phyloP scores from a whole-genome alignment of 2,113 vertebrate genomes.

The Hydrochoerus hydrochaeris region DNA sequence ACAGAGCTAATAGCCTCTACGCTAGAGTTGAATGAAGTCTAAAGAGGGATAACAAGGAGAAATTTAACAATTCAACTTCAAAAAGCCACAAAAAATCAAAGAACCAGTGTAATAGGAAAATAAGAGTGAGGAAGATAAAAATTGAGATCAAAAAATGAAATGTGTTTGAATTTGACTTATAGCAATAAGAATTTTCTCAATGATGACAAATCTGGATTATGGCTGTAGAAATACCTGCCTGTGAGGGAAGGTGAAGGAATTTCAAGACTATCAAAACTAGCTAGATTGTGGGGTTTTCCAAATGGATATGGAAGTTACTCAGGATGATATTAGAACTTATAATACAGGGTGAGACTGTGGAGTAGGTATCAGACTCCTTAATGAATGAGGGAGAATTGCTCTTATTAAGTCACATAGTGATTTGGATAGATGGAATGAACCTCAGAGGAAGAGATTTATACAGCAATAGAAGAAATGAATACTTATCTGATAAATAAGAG shows the following conservation, averaged over 20 bases:
- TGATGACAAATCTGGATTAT: not conserved
- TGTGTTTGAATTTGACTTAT: constrained; percentile 1
- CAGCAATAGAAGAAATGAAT: not conserved
- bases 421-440: not conserved
- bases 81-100: constrained; percentile 22
- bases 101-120: not conserved
- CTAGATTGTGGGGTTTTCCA: not conserved
- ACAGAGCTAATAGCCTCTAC: not conserved
- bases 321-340: not conserved
- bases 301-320: not conserved
- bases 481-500: not conserved
- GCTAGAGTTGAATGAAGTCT: not conserved
- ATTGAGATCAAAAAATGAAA: not conserved
- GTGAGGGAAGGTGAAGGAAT: not conserved
- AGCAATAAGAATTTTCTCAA: not conserved
- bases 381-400: not conserved
- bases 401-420: not conserved
- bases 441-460: not conserved
- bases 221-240: not conserved
- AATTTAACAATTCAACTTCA: constrained; percentile 24
- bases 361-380: not conserved
- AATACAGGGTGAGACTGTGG: not conserved
- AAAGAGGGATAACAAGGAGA: not conserved
- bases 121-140: not conserved
- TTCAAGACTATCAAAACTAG: not conserved